phyloP scores from a whole-genome alignment of 2,797 vertebrate species.

The Gymnothorax reevesii region DNA sequence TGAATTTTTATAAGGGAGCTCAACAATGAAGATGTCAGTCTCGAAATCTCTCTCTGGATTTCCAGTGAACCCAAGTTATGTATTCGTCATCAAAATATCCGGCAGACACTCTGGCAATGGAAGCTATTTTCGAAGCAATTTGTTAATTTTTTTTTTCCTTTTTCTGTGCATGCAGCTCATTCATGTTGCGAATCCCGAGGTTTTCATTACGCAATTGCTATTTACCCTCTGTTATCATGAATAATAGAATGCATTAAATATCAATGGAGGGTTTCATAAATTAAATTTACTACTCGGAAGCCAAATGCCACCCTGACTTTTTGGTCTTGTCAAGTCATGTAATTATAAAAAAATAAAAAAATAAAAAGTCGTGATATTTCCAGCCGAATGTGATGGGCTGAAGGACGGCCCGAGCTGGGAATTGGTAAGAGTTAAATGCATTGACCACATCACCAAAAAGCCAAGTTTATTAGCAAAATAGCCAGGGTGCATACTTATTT shows the following conservation, averaged over 20 bases:
- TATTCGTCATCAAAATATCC: slow-evolving; percentile 28
- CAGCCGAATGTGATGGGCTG: no score
- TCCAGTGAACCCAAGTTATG: slow-evolving; percentile 14
- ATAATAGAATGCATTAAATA: not conserved
- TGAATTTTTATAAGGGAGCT: not conserved
- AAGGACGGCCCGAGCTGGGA: no score
- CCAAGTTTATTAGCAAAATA: no score
- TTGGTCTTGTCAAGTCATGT: no score
- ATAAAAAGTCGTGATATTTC: no score
- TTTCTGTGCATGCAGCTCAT: not conserved
- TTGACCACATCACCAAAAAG: no score
- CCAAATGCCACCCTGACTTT: no score
- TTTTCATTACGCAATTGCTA: not conserved
- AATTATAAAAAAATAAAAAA: no score
- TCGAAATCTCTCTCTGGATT: not conserved
- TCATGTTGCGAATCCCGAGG: not conserved
- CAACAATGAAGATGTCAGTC: not conserved
- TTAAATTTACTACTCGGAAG: not conserved
- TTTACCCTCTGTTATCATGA: not conserved
- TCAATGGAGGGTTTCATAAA: not conserved
- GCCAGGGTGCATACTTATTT: no score
- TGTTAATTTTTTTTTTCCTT: no score
- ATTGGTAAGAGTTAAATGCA: no score
- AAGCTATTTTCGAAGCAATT: slow-evolving; percentile 26
- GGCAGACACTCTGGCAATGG: slow-evolving; percentile 20